Evolutionary conservation across 2,797 vertebrate genomes (phyloP).

Genomic region (Tamandua tetradactyla): DNA sequence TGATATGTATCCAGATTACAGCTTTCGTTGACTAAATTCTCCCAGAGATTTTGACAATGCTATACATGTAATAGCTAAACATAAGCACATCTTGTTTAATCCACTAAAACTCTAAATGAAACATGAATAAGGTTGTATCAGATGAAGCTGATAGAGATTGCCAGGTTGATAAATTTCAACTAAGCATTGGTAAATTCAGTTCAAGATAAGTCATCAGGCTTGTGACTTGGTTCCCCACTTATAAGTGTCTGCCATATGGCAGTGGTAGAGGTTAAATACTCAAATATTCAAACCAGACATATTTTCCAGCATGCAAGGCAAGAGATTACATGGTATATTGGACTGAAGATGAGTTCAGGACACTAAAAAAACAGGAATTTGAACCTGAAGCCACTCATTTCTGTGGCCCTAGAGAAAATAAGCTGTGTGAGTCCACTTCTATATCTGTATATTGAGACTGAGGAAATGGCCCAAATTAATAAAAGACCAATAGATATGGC

Average conservation of each 20-base stretch:
- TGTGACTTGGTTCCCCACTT: not conserved
- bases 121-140: slow-evolving; percentile 13
- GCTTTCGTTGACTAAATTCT: slow-evolving; percentile 32
- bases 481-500: not conserved
- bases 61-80: slow-evolving; percentile 40
- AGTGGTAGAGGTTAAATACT: not conserved
- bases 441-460: not conserved
- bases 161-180: slow-evolving; percentile 60
- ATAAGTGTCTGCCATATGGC: not conserved
- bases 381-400: not conserved
- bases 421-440: not conserved
- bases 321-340: not conserved
- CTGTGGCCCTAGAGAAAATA: not conserved
- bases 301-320: not conserved
- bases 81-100: slow-evolving; percentile 58
- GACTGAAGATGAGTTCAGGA: not conserved
- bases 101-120: slow-evolving; percentile 63
- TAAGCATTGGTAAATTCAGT: slow-evolving; percentile 13
- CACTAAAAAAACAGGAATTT: not conserved
- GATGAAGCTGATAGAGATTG: slow-evolving; percentile 28
- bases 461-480: not conserved
- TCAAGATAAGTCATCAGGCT: not conserved
- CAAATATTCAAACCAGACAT: not conserved
- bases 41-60: slow-evolving; percentile 35
- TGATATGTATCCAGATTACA: not conserved